Evolutionary conservation across 2,113 vertebrate genomes (phyloP).

Genomic region (Tenrec ecaudatus): DNA sequence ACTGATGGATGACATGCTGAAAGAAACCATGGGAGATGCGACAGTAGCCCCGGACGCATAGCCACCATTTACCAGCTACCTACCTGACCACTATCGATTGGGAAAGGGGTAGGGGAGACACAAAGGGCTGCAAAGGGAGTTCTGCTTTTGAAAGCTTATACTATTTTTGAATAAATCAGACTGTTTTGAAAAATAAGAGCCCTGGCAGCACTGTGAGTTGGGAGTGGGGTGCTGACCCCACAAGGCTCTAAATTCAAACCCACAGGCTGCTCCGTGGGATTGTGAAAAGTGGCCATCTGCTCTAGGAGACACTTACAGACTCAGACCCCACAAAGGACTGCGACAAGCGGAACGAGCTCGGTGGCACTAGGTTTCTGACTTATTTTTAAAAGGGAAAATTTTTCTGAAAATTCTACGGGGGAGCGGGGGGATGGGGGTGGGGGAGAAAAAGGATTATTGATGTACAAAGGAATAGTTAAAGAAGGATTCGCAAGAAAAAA

Average conservation of each 20-base stretch:
- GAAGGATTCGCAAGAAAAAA: neutral
- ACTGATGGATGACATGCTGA: neutral
- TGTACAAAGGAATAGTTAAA: neutral
- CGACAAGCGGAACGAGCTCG: no score
- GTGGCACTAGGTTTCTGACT: no score
- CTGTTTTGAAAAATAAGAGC: conserved; percentile 5
- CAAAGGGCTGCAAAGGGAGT: conserved; percentile 24
- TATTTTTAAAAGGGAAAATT: neutral
- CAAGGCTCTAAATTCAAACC: no score
- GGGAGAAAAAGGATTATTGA: neutral
- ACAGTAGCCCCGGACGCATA: neutral
- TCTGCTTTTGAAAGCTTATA: neutral
- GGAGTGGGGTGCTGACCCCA: no score
- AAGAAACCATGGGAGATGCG: neutral
- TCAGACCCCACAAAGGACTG: no score
- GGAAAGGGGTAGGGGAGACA: neutral
- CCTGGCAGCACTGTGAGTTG: no score
- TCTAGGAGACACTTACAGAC: no score
- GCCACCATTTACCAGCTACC: neutral
- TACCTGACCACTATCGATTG: neutral
- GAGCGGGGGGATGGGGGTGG: no score
- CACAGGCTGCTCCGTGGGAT: no score
- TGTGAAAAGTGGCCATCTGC: no score
- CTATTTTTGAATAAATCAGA: conserved; percentile 18
- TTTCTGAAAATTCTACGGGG: neutral